These are phyloP conservation scores for Heliothis subflexa DNA, from an alignment of 1,140 invertebrate species.

Conservation along the genomic window DNA sequence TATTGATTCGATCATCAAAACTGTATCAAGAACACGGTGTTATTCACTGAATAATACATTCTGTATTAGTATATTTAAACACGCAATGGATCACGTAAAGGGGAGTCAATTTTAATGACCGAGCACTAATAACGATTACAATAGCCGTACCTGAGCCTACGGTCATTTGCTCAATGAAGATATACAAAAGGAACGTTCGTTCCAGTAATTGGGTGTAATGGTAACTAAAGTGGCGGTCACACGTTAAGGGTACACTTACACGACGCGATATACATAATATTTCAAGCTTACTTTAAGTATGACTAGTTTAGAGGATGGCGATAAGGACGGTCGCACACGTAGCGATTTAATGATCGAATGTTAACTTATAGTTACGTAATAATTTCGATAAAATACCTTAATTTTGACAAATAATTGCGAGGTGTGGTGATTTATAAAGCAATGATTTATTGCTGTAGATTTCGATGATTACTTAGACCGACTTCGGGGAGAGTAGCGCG, in stretches of 20 bases:
- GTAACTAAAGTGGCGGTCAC: conserved; percentile 58
- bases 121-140: conserved; percentile 53
- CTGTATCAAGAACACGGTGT: conserved; percentile 69
- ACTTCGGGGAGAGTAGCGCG: conserved; percentile 33
- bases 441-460: conserved; percentile 56
- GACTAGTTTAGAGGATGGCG: conserved; percentile 86
- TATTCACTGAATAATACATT: conserved; percentile 78
- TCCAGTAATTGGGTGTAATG: conserved; percentile 46
- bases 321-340: conserved; percentile 83
- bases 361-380: conserved; percentile 78
- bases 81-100: conserved; percentile 72
- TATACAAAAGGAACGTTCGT: conserved; percentile 44
- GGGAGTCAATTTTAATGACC: conserved; percentile 63
- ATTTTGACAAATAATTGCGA: conserved; percentile 82
- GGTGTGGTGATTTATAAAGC: conserved; percentile 68
- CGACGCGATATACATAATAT: conserved; percentile 58
- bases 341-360: conserved; percentile 77
- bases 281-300: conserved; percentile 78
- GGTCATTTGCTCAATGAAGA: conserved; percentile 54
- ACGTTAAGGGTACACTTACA: conserved; percentile 67
- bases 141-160: conserved; percentile 11
- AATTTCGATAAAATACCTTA: conserved; percentile 77
- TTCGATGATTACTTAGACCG: conserved; percentile 56
- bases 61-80: conserved; percentile 76
- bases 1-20: conserved; percentile 73